These are phyloP conservation scores for Drosophila neocordata DNA, from an alignment of 1,140 invertebrate species.

Conservation along the genomic window DNA sequence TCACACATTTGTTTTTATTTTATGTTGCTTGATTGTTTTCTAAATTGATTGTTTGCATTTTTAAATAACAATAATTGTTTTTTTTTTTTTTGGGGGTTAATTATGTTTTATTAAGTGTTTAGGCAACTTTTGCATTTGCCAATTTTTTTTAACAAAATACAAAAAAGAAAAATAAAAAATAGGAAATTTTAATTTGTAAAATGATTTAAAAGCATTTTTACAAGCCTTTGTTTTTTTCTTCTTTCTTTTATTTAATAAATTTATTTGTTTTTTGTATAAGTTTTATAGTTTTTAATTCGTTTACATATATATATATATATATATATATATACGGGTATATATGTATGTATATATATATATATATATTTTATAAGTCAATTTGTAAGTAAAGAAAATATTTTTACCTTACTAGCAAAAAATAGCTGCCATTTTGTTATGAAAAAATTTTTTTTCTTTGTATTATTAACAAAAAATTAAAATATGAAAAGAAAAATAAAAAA, in stretches of 20 bases:
- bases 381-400: constrained; percentile 79
- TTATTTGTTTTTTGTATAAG: not conserved
- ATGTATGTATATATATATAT: constrained; percentile 40
- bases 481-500: constrained; percentile 11
- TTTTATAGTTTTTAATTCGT: constrained; percentile 21
- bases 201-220: constrained; percentile 54
- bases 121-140: constrained; percentile 17
- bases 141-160: constrained; percentile 11
- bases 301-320: constrained; percentile 23
- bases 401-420: constrained; percentile 79
- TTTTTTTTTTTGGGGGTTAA: too few relatives aligned
- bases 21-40: constrained; percentile 64
- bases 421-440: constrained; percentile 81
- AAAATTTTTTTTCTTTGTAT: constrained; percentile 71
- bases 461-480: constrained; percentile 38
- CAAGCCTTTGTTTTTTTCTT: constrained; percentile 22
- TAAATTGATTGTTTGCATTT: constrained; percentile 71
- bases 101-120: constrained; percentile 20
- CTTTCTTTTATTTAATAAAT: not conserved
- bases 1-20: constrained; percentile 32
- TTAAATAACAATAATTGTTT: constrained; percentile 35
- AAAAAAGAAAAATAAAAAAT: not conserved
- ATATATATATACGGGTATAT: constrained; percentile 21
- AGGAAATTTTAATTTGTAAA: not conserved
- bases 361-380: constrained; percentile 79